phyloP scores from a whole-genome alignment of 1,140 invertebrate genomes.

The Drosophila bipectinata region DNA sequence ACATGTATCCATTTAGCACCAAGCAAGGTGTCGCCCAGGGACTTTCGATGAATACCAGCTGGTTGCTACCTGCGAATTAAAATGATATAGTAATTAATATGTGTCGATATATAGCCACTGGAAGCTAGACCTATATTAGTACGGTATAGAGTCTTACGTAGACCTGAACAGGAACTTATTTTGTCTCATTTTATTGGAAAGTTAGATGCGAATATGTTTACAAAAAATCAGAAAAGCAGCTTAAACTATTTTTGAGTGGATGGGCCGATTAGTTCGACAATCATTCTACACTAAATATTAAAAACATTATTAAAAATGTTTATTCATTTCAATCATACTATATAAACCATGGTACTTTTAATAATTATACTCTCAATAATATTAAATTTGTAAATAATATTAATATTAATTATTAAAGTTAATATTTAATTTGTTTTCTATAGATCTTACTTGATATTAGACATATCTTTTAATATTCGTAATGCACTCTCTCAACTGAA shows the following conservation, averaged over 20 bases:
- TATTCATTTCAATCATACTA: no score
- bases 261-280: slow-evolving; percentile 3
- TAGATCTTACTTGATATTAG: neutral
- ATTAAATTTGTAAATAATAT: neutral
- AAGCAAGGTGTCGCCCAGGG: slow-evolving; percentile 83
- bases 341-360: neutral
- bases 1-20: slow-evolving; percentile 78
- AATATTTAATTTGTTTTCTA: neutral
- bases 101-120: no score
- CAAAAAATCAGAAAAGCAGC: slow-evolving; percentile 8
- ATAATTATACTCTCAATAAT: neutral
- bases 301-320: neutral
- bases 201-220: slow-evolving; percentile 30
- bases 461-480: neutral
- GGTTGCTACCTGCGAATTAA: slow-evolving; percentile 39
- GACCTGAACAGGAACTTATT: slow-evolving; percentile 4
- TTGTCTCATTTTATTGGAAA: slow-evolving; percentile 43
- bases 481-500: slow-evolving; percentile 1
- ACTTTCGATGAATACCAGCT: slow-evolving; percentile 77
- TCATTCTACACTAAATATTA: neutral
- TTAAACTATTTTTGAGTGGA: slow-evolving; percentile 22
- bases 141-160: neutral
- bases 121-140: neutral
- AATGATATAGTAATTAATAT: slow-evolving; percentile 23
- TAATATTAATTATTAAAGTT: neutral